phyloP scores from a whole-genome alignment of 2,113 vertebrate genomes.

The Centropristis striata region DNA sequence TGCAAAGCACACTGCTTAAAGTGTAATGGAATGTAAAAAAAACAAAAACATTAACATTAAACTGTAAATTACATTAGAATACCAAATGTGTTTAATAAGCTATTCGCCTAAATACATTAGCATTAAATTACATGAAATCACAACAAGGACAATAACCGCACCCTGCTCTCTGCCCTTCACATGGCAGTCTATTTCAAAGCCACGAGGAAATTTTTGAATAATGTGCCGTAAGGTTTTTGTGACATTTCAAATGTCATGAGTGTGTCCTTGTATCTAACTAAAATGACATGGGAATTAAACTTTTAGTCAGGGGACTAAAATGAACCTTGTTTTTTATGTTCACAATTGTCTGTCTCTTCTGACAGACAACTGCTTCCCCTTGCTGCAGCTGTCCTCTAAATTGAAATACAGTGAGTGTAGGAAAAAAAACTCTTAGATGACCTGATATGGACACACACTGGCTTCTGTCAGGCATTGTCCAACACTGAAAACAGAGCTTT shows the following conservation, averaged over 20 bases:
- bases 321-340: background rate
- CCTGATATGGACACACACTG: too few relatives aligned
- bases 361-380: too few relatives aligned
- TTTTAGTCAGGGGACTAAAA: conserved; percentile 5
- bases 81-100: conserved; percentile 22
- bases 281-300: background rate
- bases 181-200: conserved; percentile 3
- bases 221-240: conserved; percentile 20
- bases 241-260: conserved; percentile 45
- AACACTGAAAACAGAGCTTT: too few relatives aligned
- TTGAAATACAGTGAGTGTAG: background rate
- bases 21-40: background rate
- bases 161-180: background rate
- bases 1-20: background rate
- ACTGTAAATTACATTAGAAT: conserved; percentile 22
- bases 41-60: background rate
- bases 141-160: background rate
- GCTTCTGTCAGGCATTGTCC: too few relatives aligned
- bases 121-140: conserved; percentile 14
- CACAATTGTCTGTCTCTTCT: background rate
- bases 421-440: too few relatives aligned
- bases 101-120: background rate
- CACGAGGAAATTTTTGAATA: conserved; percentile 4
- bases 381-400: background rate
- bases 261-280: conserved; percentile 2